Evolutionary conservation across 37 sponge, comb jelly and placozoan genomes (phyloP), one percentile per base, ranked within the genome.

Genomic region (Cladorhizidae sp.): DNA sequence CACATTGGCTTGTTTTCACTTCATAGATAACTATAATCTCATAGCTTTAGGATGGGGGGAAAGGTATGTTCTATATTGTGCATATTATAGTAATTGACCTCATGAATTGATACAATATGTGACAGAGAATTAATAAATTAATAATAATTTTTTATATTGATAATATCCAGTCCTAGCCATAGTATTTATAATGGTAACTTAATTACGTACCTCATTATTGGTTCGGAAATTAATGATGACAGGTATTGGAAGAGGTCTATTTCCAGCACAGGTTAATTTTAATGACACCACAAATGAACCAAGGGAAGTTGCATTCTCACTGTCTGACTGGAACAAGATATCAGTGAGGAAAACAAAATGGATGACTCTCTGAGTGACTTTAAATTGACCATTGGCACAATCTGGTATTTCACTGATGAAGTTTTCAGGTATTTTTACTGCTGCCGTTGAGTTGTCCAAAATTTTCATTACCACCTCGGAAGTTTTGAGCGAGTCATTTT

Each of bases 311-410:
- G 49, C 9, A 36, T 25, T 58, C n/a, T 40, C 1, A 26, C 59
- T 76, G 23, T 14, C 5, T 28, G 58, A 29, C 23, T 62, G 82
- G 32, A 81, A 81, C 45, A 81, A 39, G 0, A 45, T 56, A 33
- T 81, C 73, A 72, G 73, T 62, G 15, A 59, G 3, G 50, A 81
- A 81, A 12, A 81, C 73, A 72, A 57, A 72, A 33, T 78, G 65
- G 32, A 51, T 78, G 22, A 78, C 7, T 29, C 79, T 62, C 31
- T 59, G 77, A 38, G 43, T 41, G 49, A 11, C 2, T 58, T n/a
- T 38, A 2, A 50, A 12, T 22, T 21, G 17, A 11, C 3, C 22
- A 72, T 2, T 40, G 49, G 50, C 25, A 45, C 14, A 22, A 3
- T 45, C 51, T 42, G 14, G 29, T 43, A 37, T 37, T 1, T 58